phyloP scores from a whole-genome alignment of 2,113 vertebrate species.

The Pipa parva region DNA sequence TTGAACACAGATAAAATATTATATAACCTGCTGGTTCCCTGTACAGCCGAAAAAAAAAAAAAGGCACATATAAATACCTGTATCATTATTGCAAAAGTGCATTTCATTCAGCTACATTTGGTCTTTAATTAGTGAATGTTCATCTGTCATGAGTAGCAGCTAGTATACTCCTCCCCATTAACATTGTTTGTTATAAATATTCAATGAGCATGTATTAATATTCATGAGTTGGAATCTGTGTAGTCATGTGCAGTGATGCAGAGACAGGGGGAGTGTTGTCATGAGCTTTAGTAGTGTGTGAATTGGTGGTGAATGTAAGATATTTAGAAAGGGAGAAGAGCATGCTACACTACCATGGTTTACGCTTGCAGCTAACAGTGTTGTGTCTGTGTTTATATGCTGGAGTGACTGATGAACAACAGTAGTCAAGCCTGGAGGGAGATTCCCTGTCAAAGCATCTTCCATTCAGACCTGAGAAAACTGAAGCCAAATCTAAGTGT shows the following conservation, averaged over 20 bases:
- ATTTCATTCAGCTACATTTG: constrained; percentile 81
- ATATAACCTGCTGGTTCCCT: not conserved
- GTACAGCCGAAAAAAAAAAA: not conserved
- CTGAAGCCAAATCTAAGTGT: constrained; percentile 69
- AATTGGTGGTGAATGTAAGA: constrained; percentile 65
- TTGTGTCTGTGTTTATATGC: constrained; percentile 65
- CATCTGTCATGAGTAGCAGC: constrained; percentile 68
- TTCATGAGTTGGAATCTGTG: constrained; percentile 87
- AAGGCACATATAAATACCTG: too few species aligned
- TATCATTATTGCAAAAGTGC: constrained; percentile 71
- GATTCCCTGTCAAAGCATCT: constrained; percentile 76
- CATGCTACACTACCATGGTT: constrained; percentile 69
- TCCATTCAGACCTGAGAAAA: constrained; percentile 72
- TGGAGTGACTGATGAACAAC: constrained; percentile 85
- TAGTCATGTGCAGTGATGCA: constrained; percentile 85
- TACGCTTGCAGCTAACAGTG: constrained; percentile 62
- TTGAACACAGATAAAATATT: not conserved
- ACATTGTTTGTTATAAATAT: constrained; percentile 83
- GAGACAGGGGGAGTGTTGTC: constrained; percentile 86
- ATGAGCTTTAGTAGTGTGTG: constrained; percentile 79
- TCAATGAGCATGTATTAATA: constrained; percentile 79
- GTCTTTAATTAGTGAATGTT: constrained; percentile 83
- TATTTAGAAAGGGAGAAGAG: constrained; percentile 68
- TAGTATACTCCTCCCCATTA: constrained; percentile 75
- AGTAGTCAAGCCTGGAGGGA: constrained; percentile 80